Base-by-base conservation (phyloP, 2,888 invertebrate species). In the Calephelis perditalis region DNA sequence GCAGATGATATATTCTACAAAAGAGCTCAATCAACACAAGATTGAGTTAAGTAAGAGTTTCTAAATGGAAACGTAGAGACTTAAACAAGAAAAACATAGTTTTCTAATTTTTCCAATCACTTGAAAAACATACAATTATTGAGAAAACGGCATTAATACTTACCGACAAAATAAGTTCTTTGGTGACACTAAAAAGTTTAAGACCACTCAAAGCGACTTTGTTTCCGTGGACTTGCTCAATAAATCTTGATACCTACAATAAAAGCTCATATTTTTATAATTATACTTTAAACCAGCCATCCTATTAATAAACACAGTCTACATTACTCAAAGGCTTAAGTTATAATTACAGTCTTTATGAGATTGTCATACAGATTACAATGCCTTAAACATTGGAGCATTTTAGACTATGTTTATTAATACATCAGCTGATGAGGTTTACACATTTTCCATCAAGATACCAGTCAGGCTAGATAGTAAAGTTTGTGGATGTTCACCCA, bases 161-260 rank as follows among this genome's bases (percentile, higher is more conserved):
- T 75, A 93, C 92, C 46, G 91, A 84, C 7, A 93, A 76, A 70
- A 92, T 82, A 5, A 92, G 82, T 63, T 91, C 91, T 63, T 90
- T 84, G 4, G 93, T 93, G 1, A 93, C 81, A 60, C 87, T 80
- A 68, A 92, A 93, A 68, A 93, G 91, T 57, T 91, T 89, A 56
- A 91, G 88, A n/a, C 93, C 94, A 44, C 92, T 92, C 62, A 94
- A 73, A 10, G 92, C 93, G 15, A 92, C 84, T 56, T 91, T 91
- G 54, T 89, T 84, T 52, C 89, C 85, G 65, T 89, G 90, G 68
- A 93, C 91, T 82, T 93, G 93, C 58, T 91, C 85, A 59, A 92
- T 91, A 60, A 92, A 88, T 63, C 93, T 85, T 65, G 91, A 91
- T 49, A 93, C 86, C 92, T 93, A 73, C 37, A 78, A 61, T 10